Base-by-base conservation (phyloP, 1,140 invertebrate genomes). In the Anagrus nilaparvatae region DNA sequence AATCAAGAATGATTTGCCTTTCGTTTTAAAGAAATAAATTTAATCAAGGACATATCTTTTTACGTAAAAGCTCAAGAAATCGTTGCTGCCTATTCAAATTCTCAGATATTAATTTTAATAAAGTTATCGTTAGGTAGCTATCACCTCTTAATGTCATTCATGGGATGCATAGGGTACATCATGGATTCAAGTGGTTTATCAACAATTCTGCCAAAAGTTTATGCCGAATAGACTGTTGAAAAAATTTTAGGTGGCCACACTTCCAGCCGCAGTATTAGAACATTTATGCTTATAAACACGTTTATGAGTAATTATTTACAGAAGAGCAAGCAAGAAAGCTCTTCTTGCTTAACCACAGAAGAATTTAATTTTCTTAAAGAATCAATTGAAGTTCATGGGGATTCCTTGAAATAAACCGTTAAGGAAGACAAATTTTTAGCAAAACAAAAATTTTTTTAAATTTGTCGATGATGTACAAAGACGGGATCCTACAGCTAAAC, bases 111-210 rank as follows among this genome's bases (percentile, higher is more conserved):
- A 49, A 56, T 40, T 24, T 46, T 33, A 33, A 12, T 12, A 42
- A 32, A 37, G 25, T 53, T 18, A 42, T 44, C 18, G 27, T 34
- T 60, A 27, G 52, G 52, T 32, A 51, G 51, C 9, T 54, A 58
- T 48, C 52, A 58, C 43, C 34, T 47, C 16, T 7, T 53, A 4
- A 51, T 55, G 51, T 55, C 48, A 3, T 57, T 49, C 43, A 14
- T 59, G 6, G 54, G 51, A 12, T 21, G 31, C 8, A 47, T 57
- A 23, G 47, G 48, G 9, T 40, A 33, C 13, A 49, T 55, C 47
- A 67, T 65, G 58, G 51, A 60, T 42, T 59, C 56, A 46, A 61
- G 53, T 48, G 62, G 59, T 8, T 44, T 66, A 4, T 51, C 61
- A 50, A 54, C 64, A 54, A 23, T 59, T 27, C 50, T 60, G 1